These are phyloP conservation scores for Eristalinus sepulchralis DNA, from an alignment of 2,888 invertebrate species.

Conservation along the genomic window DNA sequence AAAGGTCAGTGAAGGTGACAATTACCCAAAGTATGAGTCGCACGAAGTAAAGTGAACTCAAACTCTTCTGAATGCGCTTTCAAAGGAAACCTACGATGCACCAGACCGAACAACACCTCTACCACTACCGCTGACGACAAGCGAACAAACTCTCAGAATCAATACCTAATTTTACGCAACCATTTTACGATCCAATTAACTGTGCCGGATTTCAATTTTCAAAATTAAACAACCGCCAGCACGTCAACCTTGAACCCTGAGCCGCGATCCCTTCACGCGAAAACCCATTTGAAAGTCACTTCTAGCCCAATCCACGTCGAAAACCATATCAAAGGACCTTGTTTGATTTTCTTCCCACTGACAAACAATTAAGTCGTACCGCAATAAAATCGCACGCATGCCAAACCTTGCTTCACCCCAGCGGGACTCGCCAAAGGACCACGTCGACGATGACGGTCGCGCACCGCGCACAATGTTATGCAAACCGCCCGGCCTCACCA, in stretches of 20 bases:
- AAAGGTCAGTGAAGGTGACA: too few relatives aligned
- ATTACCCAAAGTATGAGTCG: too few relatives aligned
- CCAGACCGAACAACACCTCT: not conserved
- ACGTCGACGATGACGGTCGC: too few relatives aligned
- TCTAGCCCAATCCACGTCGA: not conserved
- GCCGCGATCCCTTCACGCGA: not conserved
- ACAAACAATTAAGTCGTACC: constrained; percentile 19
- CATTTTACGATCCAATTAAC: not conserved
- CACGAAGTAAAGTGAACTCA: too few relatives aligned
- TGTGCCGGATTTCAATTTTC: not conserved
- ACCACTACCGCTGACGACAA: not conserved
- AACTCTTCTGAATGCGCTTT: too few relatives aligned
- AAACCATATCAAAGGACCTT: constrained; percentile 59
- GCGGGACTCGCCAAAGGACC: not conserved
- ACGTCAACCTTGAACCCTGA: constrained; percentile 3
- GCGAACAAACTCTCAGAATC: not conserved
- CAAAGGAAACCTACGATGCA: too few relatives aligned
- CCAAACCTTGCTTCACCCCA: constrained; percentile 12
- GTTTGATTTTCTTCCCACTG: constrained; percentile 56
- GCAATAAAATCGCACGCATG: constrained; percentile 32
- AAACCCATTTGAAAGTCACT: constrained; percentile 30
- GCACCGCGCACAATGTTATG: constrained; percentile 52
- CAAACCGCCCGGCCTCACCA: constrained; percentile 40
- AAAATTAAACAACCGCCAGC: not conserved
- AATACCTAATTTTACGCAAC: not conserved